phyloP scores from a whole-genome alignment of 2,797 vertebrate genomes.

The Notamacropus eugenii region DNA sequence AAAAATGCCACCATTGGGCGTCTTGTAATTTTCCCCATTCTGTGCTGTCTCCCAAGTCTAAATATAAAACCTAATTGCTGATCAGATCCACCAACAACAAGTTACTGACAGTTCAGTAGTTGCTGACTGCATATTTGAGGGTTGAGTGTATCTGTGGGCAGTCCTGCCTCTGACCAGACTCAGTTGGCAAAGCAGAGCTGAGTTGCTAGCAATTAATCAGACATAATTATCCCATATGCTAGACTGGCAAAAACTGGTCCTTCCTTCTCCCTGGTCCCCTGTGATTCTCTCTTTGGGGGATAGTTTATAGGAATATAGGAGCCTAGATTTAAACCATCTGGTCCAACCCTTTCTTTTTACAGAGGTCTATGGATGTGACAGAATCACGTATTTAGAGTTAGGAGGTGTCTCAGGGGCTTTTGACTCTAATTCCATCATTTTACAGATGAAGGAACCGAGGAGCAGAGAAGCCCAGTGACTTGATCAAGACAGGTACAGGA shows the following conservation, averaged over 20 bases:
- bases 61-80: conserved; percentile 84
- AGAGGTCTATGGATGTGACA: not conserved
- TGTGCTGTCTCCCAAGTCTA: conserved; percentile 66
- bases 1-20: conserved; percentile 42
- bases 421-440: not conserved
- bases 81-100: conserved; percentile 72
- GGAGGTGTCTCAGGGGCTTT: not conserved
- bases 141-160: conserved; percentile 56
- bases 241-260: conserved; percentile 51
- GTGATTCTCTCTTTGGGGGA: conserved; percentile 62
- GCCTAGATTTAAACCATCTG: not conserved
- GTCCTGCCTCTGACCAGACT: conserved; percentile 29
- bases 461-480: not conserved
- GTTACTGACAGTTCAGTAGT: conserved; percentile 78
- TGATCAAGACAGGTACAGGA: not conserved
- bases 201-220: conserved; percentile 65
- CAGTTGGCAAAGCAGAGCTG: conserved; percentile 19
- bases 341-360: not conserved
- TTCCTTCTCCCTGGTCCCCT: not conserved
- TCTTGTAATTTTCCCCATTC: conserved; percentile 83
- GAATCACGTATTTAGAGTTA: not conserved
- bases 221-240: conserved; percentile 59
- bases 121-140: conserved; percentile 74
- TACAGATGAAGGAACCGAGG: not conserved
- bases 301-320: not conserved